Base-by-base conservation (phyloP, 2,113 vertebrate genomes). In the Cryptomyrus ogoouensis region DNA sequence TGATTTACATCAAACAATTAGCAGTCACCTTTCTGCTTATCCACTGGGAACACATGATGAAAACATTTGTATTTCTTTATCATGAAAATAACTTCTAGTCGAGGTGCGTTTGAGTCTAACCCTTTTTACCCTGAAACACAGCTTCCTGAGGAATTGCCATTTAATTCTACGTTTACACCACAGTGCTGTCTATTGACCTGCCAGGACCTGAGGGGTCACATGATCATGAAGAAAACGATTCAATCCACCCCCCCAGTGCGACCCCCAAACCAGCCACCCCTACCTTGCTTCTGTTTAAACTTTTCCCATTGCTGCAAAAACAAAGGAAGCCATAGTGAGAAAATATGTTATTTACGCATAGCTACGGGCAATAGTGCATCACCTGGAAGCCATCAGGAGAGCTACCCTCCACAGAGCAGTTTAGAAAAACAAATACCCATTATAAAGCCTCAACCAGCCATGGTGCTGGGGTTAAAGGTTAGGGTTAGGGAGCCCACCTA, bases 391-490 rank as follows among this genome's bases (percentile, higher is more conserved):
- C 31, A 42, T 47, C 39, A 52, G 88, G 49, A 58, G 35, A 86
- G 58, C 10, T 24, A 80, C 39, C 35, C 90, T 12, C 13, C 89
- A 56, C 52, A 88, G 5, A 52, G 19, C 27, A 15, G 77, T 88
- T 90, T 83, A 83, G 46, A 91, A 27, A 93, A 90, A 89, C 88
- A 91, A 52, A 83, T 62, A 66, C 42, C 74, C 35, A 85, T 93
- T 90, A 91, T 87, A 90, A 90, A 17, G 39, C 1, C 0, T 31
- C 39, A 70, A 92, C 91, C 91, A 88, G 77, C 92, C 83, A 88
- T 85, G 89, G 92, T 92, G 93, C 94, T 91, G 88, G 91, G 91
- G 91, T 93, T 84, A 90, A 89, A 39, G 74, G 74, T 42, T 5
- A 77, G 74, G 74, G 15, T 15, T 15, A 42, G 4, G 35, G 27